Base-by-base conservation (phyloP, 2,888 invertebrate genomes). In the Siphlonurus alternatus region DNA sequence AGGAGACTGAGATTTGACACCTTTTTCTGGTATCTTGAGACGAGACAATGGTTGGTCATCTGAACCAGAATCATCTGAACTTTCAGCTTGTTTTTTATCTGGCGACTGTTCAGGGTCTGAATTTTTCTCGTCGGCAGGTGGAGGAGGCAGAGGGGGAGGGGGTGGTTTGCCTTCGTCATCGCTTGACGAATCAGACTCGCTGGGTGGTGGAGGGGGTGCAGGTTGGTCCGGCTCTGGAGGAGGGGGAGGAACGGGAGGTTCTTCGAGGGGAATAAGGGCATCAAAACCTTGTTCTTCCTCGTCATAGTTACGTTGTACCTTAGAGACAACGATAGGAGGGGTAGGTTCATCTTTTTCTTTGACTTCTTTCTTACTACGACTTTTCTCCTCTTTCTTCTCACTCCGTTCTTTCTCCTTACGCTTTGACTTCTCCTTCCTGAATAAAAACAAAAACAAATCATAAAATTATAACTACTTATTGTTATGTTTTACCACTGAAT, bases 231-330 rank as follows among this genome's bases (percentile, higher is more conserved):
- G 15, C 15, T 5, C 5, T 10, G 56, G 56, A 18, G 56, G 56
- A 18, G n/a, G n/a, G n/a, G 56, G 56, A 22, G 56, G 56, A 18
- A 20, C 5, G 19, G 56, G 7, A 56, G 56, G 56, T 22, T 56
- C 19, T 10, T n/a, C 19, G 5, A 20, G n/a, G 5, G n/a, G 54
- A 62, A 19, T 1, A 7, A 64, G 67, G 5, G 75, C 73, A 69
- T 76, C 77, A 67, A 77, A 78, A 2, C 78, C 79, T 68, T 77
- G 76, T 67, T 80, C 79, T 68, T 79, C 79, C 70, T 79, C 79
- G 66, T 79, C 80, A 70, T 80, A 79, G 70, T 79, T 78, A 74
- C 78, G 80, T 74, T 69, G 81, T 2, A 64, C 56, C 53, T 66
- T 66, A 5, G 65, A 61, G 5, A 59, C 63, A 25, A n/a, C n/a